phyloP scores from a whole-genome alignment of 1,140 invertebrate genomes.

The Apis florea region DNA sequence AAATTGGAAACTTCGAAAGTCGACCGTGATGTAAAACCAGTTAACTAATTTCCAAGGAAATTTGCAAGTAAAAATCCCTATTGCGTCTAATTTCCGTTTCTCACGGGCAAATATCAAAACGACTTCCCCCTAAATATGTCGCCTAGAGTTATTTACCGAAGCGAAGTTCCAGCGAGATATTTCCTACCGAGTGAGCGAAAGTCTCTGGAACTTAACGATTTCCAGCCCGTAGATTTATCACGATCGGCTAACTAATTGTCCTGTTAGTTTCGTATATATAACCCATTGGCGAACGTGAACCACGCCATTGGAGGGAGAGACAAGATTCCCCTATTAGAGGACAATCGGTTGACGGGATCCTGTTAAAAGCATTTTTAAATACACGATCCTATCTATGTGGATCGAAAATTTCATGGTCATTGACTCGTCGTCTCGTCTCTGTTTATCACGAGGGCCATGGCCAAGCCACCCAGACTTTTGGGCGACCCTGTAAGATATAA shows the following conservation, averaged over 20 bases:
- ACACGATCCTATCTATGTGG: conserved; percentile 69
- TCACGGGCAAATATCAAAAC: background rate
- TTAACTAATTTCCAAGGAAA: conserved; percentile 26
- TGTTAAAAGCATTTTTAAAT: conserved; percentile 77
- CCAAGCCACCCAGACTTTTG: conserved; percentile 32
- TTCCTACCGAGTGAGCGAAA: background rate
- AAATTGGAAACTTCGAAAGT: background rate
- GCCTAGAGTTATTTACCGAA: background rate
- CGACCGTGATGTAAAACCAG: background rate
- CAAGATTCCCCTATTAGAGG: conserved; percentile 71
- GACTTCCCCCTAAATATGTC: conserved; percentile 10
- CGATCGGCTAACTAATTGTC: conserved; percentile 52
- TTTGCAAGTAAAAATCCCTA: conserved; percentile 36
- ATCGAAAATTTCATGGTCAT: conserved; percentile 62
- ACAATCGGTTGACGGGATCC: conserved; percentile 51
- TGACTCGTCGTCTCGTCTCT: conserved; percentile 41
- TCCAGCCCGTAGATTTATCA: conserved; percentile 43
- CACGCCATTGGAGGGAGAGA: conserved; percentile 39
- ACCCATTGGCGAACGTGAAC: background rate
- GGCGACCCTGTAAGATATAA: background rate
- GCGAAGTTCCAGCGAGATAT: conserved; percentile 4
- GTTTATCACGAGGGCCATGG: background rate
- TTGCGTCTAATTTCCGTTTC: background rate
- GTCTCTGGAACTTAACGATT: conserved; percentile 7
- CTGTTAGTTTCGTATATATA: conserved; percentile 38